Percentiles rank a stretch among this genome's conserved stretches.
phyloP scores from a whole-genome alignment of 1,140 invertebrate genomes.

The Plectrocnemia conspersa region DNA sequence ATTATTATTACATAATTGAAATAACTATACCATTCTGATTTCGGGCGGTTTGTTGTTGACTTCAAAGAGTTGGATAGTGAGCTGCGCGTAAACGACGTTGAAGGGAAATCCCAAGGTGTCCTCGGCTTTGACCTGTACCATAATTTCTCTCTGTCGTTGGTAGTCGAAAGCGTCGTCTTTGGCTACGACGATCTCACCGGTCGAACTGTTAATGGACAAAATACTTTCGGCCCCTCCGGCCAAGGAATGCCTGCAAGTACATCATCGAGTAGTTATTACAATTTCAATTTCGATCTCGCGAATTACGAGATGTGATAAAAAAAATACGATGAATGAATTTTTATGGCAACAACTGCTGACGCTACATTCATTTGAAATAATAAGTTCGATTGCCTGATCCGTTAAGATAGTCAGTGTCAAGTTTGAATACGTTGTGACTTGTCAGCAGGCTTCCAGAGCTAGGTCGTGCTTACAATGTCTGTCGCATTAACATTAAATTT shows the following conservation, averaged over 20 bases:
- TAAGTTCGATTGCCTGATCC: no score
- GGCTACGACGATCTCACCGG: constrained; percentile 48
- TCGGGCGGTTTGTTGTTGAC: constrained; percentile 57
- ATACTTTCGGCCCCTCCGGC: constrained; percentile 43
- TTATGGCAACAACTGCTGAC: no score
- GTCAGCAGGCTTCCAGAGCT: no score
- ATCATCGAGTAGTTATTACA: no score
- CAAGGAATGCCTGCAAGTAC: constrained; percentile 48
- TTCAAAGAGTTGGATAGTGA: constrained; percentile 52
- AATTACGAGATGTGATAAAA: no score
- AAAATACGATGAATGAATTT: no score
- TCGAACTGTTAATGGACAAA: constrained; percentile 44
- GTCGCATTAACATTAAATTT: no score
- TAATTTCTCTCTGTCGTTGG: constrained; percentile 51
- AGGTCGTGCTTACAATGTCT: no score
- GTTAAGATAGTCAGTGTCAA: no score
- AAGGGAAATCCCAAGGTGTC: constrained; percentile 43
- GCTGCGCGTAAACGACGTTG: constrained; percentile 48
- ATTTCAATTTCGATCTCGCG: no score
- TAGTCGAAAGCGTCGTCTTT: constrained; percentile 53
- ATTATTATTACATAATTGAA: not conserved
- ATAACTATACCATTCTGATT: constrained; percentile 44
- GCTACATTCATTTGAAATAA: no score
- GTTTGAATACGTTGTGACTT: no score
- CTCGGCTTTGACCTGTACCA: constrained; percentile 51